Evolutionary conservation across 2,888 invertebrate genomes (phyloP).

Genomic region (Theodoxus fluviatilis): DNA sequence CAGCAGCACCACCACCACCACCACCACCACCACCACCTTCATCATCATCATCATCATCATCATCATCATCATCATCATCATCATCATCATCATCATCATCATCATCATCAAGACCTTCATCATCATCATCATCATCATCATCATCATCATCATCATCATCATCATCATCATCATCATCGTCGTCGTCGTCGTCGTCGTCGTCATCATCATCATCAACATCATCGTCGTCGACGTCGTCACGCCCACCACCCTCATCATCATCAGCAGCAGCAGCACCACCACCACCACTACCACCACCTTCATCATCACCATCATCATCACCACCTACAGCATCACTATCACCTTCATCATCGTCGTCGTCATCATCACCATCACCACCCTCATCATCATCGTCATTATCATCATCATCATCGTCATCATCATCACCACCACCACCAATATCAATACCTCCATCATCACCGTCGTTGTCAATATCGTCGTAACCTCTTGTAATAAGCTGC

Average conservation of each 20-base stretch:
- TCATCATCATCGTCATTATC: background rate
- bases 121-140: background rate
- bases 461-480: background rate
- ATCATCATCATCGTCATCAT: background rate
- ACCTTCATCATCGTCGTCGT: background rate
- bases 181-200: slow-evolving; percentile 2
- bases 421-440: background rate
- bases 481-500: background rate
- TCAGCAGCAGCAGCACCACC: background rate
- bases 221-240: background rate
- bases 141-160: background rate
- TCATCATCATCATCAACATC: background rate
- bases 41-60: background rate
- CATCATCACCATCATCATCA: background rate
- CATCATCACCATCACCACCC: background rate
- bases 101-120: background rate
- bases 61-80: background rate
- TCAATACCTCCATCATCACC: background rate
- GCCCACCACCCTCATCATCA: background rate
- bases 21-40: background rate
- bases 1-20: background rate
- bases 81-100: background rate
- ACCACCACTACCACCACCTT: background rate
- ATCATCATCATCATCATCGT: background rate
- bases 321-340: background rate